phyloP scores from a whole-genome alignment of 2,888 invertebrate genomes.

The Molorchus minor region DNA sequence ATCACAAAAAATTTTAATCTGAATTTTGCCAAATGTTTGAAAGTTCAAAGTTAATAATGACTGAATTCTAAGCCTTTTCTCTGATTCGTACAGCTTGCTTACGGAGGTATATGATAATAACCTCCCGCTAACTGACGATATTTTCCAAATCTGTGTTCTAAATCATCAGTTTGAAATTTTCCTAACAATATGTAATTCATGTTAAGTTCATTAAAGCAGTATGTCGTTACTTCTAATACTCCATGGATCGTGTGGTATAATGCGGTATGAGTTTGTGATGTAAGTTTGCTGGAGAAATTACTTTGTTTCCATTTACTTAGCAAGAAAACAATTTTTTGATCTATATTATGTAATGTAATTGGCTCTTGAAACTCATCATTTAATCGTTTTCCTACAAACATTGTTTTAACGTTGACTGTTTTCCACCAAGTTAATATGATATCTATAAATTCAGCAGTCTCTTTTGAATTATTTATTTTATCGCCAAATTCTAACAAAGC shows the following conservation, averaged over 20 bases:
- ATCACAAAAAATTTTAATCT: too few relatives aligned
- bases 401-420: constrained; percentile 18
- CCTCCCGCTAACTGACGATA: constrained; percentile 13
- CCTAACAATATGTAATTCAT: neutral
- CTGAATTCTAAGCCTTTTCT: constrained; percentile 13
- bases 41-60: constrained; percentile 14
- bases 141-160: constrained; percentile 16
- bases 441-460: constrained; percentile 18
- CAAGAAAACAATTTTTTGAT: constrained; percentile 7
- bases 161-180: constrained; percentile 7
- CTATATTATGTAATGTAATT: neutral
- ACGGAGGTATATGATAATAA: constrained; percentile 6
- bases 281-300: neutral
- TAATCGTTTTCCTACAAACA: constrained; percentile 7
- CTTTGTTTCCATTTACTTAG: constrained; percentile 5
- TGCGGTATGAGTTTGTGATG: constrained; percentile 3
- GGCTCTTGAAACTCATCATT: constrained; percentile 3
- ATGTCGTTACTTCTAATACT: neutral
- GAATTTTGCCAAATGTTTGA: constrained; percentile 1
- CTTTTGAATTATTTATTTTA: constrained; percentile 7
- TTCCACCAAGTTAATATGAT: constrained; percentile 23
- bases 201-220: neutral
- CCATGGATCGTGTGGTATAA: neutral
- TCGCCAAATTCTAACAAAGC: constrained; percentile 19
- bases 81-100: too few relatives aligned